Percentiles rank a stretch among this genome's conserved stretches.
These are phyloP conservation scores for Caenorhabditis remanei DNA, from an alignment of 1,140 invertebrate genomes.

Conservation along the genomic window DNA sequence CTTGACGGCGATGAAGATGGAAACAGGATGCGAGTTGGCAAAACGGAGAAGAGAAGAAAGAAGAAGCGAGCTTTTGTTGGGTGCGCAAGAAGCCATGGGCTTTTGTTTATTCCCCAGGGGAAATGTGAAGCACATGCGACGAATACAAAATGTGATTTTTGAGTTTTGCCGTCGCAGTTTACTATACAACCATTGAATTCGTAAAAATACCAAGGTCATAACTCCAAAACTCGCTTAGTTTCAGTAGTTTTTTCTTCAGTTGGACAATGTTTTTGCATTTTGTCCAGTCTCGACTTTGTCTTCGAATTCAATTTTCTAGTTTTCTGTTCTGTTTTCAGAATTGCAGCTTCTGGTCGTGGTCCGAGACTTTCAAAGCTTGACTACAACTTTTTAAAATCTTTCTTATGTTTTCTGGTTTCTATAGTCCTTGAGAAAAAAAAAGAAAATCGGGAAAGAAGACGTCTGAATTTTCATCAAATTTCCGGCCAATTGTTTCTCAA, in stretches of 20 bases:
- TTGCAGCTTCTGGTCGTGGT: background rate
- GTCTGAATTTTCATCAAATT: conserved; percentile 13
- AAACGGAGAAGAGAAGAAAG: conserved; percentile 20
- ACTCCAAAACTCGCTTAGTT: background rate
- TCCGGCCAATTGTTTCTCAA: conserved; percentile 52
- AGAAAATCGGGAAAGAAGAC: background rate
- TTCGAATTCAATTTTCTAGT: conserved; percentile 32
- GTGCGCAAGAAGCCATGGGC: conserved; percentile 50
- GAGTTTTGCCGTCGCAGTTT: conserved; percentile 45
- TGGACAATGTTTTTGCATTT: background rate
- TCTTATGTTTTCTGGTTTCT: background rate
- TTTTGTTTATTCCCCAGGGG: conserved; percentile 55
- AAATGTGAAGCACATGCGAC: conserved; percentile 52
- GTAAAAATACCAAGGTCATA: background rate
- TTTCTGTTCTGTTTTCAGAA: background rate
- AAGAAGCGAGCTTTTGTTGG: conserved; percentile 52
- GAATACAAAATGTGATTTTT: conserved; percentile 57
- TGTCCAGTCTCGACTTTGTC: background rate
- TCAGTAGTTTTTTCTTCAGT: background rate
- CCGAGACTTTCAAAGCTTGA: too few species aligned
- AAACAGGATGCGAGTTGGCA: conserved; percentile 47
- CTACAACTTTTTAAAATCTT: too few species aligned
- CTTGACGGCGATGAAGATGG: conserved; percentile 30
- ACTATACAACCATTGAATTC: conserved; percentile 41
- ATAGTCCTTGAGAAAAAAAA: background rate